phyloP scores from a whole-genome alignment of 53 echinoderm and acorn worm genomes.

The Luidia sarsii region DNA sequence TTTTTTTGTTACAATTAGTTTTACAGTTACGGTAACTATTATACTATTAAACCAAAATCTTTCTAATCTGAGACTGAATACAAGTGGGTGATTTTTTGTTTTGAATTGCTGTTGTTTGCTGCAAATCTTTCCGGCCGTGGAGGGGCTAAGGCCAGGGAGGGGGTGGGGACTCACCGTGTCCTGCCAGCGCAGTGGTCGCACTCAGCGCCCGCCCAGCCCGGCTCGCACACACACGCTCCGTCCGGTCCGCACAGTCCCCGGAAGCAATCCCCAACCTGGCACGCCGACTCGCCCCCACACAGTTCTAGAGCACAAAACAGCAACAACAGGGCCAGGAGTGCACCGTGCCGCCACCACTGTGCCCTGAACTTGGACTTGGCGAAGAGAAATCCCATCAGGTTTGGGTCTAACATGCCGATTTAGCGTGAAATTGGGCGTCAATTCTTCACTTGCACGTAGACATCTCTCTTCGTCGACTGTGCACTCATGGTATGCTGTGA shows the following conservation, averaged over 20 bases:
- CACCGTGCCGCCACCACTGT: constrained; percentile 13
- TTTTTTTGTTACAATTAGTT: no score
- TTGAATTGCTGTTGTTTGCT: no score
- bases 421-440: not conserved
- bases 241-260: constrained; percentile 42
- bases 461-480: not conserved
- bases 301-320: constrained; percentile 39
- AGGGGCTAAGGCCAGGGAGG: no score
- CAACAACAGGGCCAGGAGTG: constrained; percentile 8
- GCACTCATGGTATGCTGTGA: no score
- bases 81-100: no score
- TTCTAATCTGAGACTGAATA: no score
- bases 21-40: no score
- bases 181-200: constrained; percentile 80
- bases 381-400: constrained; percentile 58
- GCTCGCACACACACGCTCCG: constrained; percentile 67
- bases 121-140: no score
- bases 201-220: constrained; percentile 70
- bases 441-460: not conserved
- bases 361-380: constrained; percentile 82
- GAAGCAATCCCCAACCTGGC: constrained; percentile 46
- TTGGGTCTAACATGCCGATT: constrained; percentile 51
- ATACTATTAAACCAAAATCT: no score
- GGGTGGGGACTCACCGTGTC: constrained; percentile 56
- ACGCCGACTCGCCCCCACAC: constrained; percentile 35